These are phyloP conservation scores for Ctena decussata DNA, from an alignment of 2,888 invertebrate genomes.

Conservation along the genomic window DNA sequence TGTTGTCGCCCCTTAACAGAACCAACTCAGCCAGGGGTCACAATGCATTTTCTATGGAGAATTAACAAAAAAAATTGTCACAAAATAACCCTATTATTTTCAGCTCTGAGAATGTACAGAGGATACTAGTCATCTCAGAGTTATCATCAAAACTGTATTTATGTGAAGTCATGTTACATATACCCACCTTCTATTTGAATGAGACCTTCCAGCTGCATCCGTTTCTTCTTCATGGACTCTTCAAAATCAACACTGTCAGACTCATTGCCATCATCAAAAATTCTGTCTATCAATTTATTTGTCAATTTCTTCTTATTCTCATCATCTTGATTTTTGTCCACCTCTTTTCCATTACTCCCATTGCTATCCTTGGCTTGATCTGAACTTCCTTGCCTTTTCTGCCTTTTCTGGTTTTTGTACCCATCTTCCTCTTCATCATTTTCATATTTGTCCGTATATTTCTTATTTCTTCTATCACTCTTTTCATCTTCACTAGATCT, in stretches of 20 bases:
- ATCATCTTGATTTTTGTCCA: constrained; percentile 14
- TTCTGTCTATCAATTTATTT: constrained; percentile 47
- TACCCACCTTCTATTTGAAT: constrained; percentile 15
- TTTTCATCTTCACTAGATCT: constrained; percentile 13
- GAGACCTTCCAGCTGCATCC: constrained; percentile 56
- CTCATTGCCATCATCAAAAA: constrained; percentile 59
- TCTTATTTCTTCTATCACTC: not conserved
- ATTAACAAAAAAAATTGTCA: no score
- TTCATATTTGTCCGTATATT: not conserved
- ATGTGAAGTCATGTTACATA: no score
- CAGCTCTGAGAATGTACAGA: no score
- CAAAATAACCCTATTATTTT: no score
- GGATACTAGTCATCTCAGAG: no score
- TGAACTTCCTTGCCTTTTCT: not conserved
- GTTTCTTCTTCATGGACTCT: constrained; percentile 82
- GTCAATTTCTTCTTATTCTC: constrained; percentile 33
- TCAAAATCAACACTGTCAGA: constrained; percentile 82
- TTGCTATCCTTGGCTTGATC: constrained; percentile 3
- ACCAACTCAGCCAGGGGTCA: no score
- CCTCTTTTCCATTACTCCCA: not conserved
- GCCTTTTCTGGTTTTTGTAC: no score
- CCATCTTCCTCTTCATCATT: not conserved
- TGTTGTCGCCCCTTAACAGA: no score
- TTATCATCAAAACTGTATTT: no score
- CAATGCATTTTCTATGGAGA: no score